Base-by-base conservation (phyloP, 2,113 vertebrate genomes). In the Gallinago media region DNA sequence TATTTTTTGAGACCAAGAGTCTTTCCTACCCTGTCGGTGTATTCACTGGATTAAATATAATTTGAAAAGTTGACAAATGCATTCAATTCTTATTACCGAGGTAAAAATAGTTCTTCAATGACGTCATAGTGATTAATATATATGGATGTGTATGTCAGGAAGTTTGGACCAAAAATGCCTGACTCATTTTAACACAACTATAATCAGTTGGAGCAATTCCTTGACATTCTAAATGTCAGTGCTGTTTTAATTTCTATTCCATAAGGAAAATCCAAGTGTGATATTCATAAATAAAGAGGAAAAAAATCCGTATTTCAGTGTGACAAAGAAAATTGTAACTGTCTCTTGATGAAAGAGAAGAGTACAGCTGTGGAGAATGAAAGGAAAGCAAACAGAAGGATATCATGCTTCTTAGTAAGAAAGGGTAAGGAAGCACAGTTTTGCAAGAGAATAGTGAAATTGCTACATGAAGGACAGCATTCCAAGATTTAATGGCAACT, bases 51-150 rank as follows among this genome's bases (percentile, higher is more conserved):
- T 91, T 87, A 89, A 89, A 89, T 58, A 88, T 58, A 67, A 91
- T 77, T 78, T 87, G 52, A 95, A 55, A 91, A 96, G 54, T 32
- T 78, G 88, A 92, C 61, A 96, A 82, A 89, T 73, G 70, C 46
- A 87, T 83, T 77, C 46, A 80, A 42, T 42, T 92, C 81, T 68
- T 89, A 82, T 95, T 79, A 79, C 54, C 56, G 55, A 79, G 17
- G 27, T 49, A 95, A 95, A 97, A 96, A 96, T 96, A 92, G 50
- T 42, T n/a, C 52, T 72, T 75, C 65, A 62, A 0, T 96, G 95
- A 96, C 89, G 77, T 94, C 94, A 92, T 52, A 78, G 29, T 70
- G 70, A 94, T 86, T 92, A 96, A 86, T 93, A 72, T 79, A 95
- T 82, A 93, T 66, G 78, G 49, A 94, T 94, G 80, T 62, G 49